These are phyloP conservation scores for Ephydatia muelleri DNA, from an alignment of 37 sponge, comb jelly and placozoan species.

Conservation along the genomic window DNA sequence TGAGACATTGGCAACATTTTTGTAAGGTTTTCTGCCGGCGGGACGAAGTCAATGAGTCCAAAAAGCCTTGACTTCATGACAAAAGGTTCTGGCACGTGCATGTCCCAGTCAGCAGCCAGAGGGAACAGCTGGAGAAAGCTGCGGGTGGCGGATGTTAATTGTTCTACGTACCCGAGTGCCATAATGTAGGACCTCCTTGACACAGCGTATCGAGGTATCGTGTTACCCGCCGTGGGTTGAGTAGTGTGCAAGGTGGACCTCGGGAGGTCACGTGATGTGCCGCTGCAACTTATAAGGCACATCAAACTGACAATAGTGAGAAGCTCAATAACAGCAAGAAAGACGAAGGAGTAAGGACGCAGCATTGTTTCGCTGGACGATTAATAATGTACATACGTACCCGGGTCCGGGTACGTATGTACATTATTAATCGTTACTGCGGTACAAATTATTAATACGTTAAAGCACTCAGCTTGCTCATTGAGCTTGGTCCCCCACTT, in stretches of 20 bases:
- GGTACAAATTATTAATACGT: too few species aligned
- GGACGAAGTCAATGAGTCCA: conserved; percentile 32
- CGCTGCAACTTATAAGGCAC: not conserved
- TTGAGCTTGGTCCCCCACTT: too few species aligned
- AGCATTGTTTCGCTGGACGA: not conserved
- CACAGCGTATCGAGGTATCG: not conserved
- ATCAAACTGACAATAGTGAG: not conserved
- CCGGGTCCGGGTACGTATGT: too few species aligned
- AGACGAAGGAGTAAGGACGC: not conserved
- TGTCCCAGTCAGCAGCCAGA: conserved; percentile 47
- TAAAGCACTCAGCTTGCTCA: too few species aligned
- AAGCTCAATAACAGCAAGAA: not conserved
- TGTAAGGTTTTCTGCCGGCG: conserved; percentile 1
- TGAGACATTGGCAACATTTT: conserved; percentile 4
- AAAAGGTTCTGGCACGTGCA: conserved; percentile 36
- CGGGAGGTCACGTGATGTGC: not conserved
- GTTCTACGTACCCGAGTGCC: conserved; percentile 54
- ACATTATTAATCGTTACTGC: too few species aligned
- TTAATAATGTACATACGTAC: too few species aligned
- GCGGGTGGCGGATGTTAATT: conserved; percentile 38
- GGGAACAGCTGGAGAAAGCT: conserved; percentile 24
- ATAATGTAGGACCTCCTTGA: conserved; percentile 23
- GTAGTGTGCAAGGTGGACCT: too few species aligned
- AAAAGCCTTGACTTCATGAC: conserved; percentile 26
- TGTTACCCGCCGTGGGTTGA: too few species aligned